Evolutionary conservation across 2,113 vertebrate species (phyloP).

Genomic region (Bambusicola thoracicus): DNA sequence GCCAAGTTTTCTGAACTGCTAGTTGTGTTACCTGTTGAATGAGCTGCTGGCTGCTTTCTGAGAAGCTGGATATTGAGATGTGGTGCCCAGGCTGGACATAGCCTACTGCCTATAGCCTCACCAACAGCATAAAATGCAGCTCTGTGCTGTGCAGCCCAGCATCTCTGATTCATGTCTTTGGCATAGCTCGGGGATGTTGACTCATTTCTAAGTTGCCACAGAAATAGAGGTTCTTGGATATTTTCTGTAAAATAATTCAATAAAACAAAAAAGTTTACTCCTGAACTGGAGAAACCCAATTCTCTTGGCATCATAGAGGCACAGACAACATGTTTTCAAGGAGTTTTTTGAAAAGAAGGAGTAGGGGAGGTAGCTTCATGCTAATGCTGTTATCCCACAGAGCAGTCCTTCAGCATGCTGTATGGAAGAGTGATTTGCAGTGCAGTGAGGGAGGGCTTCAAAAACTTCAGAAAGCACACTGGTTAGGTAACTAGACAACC

Average conservation of each 20-base stretch:
- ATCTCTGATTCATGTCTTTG: neutral
- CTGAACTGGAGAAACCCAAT: neutral
- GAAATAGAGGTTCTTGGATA: neutral
- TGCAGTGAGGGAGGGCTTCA: neutral
- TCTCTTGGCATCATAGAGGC: neutral
- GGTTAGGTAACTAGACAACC: neutral
- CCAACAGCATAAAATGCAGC: neutral
- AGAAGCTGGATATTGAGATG: neutral
- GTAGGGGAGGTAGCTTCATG: neutral
- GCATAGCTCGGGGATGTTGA: neutral
- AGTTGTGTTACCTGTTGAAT: neutral
- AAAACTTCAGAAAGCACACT: neutral
- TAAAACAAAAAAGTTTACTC: neutral
- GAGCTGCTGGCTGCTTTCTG: neutral
- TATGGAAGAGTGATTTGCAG: neutral
- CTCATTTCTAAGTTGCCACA: neutral
- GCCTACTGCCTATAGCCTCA: neutral
- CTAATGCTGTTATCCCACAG: neutral
- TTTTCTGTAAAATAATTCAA: neutral
- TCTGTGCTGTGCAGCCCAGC: neutral
- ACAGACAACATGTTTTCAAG: neutral
- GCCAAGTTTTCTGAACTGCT: neutral
- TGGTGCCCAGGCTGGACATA: neutral
- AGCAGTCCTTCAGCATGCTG: neutral
- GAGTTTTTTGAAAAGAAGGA: neutral